Evolutionary conservation across 2,888 invertebrate genomes (phyloP), one percentile per base, ranked within the genome.

Genomic region (Catotricha subobsoleta): DNA sequence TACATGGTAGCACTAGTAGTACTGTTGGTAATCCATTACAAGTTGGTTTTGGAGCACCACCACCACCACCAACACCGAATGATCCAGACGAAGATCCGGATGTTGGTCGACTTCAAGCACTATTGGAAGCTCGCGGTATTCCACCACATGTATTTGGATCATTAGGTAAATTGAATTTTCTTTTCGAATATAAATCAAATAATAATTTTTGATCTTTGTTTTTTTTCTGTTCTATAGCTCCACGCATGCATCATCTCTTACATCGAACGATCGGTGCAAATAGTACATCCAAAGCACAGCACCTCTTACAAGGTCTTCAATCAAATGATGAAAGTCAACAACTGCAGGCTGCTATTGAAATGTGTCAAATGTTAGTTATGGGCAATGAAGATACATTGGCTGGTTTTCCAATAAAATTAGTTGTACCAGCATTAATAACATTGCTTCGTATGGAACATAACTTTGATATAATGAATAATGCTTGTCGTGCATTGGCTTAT

Each of bases 391-490:
- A 97, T 60, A 94, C 94, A 1, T 70, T 97, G 41, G 87, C 92
- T 30, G 94, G 94, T n/a, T 95, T 98, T 62, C 97, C 97, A 0
- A 90, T 95, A 28, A 87, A 97, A 54, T 92, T 94, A 64, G 94
- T 94, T 13, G 94, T 97, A 37, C 94, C 95, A 1, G 91, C 92
- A 6, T 74, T 98, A 28, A 87, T 94, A 47, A 80, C 76, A 52
- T 66, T 98, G 43, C 73, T 98, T 18, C 82, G 88, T 40, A 91
- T 94, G 72, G 97, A 97, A 57, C 92, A 97, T 60, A 98, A 98
- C 67, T 97, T 97, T 67, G 97, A 97, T 64, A 92, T 98, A 72
- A 97, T 97, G 97, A 92, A 95, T 59, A 92, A 97, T 62, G 95
- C 97, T 0, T 95, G 95, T 57, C 81, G 98, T 31, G 97, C 97